Base-by-base conservation (phyloP, 1,140 invertebrate genomes). In the Ruditapes philippinarum region DNA sequence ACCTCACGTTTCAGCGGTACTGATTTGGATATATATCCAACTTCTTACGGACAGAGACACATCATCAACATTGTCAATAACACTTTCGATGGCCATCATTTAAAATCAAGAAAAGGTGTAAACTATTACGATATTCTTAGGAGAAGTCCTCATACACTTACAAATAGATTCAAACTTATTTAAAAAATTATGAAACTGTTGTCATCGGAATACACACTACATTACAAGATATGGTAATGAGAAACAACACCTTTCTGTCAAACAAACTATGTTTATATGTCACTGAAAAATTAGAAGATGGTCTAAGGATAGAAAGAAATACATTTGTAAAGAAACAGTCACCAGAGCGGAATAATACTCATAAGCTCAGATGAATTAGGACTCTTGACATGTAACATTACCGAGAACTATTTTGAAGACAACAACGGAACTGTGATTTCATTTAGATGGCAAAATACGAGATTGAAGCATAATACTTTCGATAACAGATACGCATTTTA, bases 401-500 rank as follows among this genome's bases (percentile, higher is more conserved):
- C 38, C 14, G 38, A 83, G 19, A 83, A 83, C 57, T 2, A 38
- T 11, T 83, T 83, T 31, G 36, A 40, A 45, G 36, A 42, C 22
- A 83, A 83, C 38, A 83, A 38, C 17, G 80, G 60, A 40, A 28
- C 60, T 17, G 36, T 65, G 36, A 42, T 83, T 25, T 36, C 57
- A 2, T 4, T 83, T 11, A 25, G 25, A 45, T 45, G 31, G n/a
- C 38, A 19, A 7, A 28, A 65, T 28, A 65, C 68, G 0, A 42
- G 57, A 40, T 28, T 83, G 3, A 45, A 28, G n/a, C 25, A 65
- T 40, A 83, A 83, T 68, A 68, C 17, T 36, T 83, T 83, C n/a
- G 60, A 65, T 36, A 83, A 83, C 31, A 19, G 36, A 33, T 9
- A 83, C 12, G 80, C 80, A 25, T n/a, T 25, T 31, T 83, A 65